A percentile compares a stretch with the other conserved stretches of the same genome.
These are phyloP conservation scores for Climacteris rufus DNA, from an alignment of 2,113 vertebrate species.

Conservation along the genomic window DNA sequence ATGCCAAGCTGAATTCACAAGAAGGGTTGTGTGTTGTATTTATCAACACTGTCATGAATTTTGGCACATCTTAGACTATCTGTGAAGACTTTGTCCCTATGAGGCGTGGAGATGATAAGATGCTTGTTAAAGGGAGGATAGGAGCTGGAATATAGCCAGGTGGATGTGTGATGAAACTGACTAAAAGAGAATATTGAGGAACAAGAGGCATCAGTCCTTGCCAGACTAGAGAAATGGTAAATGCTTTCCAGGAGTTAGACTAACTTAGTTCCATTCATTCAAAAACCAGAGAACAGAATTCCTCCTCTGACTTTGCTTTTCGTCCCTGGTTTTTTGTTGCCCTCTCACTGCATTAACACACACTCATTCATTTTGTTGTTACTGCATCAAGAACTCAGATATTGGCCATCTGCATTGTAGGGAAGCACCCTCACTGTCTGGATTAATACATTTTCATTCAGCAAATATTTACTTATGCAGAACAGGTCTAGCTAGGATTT, in stretches of 20 bases:
- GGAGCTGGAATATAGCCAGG: background rate
- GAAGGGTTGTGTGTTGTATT: background rate
- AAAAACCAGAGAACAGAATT: background rate
- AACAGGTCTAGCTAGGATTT: background rate
- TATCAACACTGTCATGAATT: background rate
- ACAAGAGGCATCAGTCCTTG: background rate
- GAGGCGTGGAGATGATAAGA: background rate
- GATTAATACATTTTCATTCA: background rate
- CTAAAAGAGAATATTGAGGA: background rate
- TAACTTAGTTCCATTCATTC: background rate
- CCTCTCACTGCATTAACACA: background rate
- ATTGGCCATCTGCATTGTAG: background rate
- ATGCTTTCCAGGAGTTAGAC: background rate
- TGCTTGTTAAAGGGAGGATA: background rate
- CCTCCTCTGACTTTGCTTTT: background rate
- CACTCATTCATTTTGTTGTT: background rate
- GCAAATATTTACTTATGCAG: background rate
- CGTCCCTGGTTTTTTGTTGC: background rate
- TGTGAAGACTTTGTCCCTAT: background rate
- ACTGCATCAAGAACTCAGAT: fast-evolving
- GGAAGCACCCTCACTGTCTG: background rate
- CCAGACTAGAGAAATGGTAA: background rate
- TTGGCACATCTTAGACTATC: background rate
- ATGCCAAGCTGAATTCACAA: background rate
- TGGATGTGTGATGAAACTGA: background rate